A percentile compares a stretch with the other conserved stretches of the same genome.
Evolutionary conservation across 2,797 vertebrate species (phyloP).

Genomic region (Anniella stebbinsi): DNA sequence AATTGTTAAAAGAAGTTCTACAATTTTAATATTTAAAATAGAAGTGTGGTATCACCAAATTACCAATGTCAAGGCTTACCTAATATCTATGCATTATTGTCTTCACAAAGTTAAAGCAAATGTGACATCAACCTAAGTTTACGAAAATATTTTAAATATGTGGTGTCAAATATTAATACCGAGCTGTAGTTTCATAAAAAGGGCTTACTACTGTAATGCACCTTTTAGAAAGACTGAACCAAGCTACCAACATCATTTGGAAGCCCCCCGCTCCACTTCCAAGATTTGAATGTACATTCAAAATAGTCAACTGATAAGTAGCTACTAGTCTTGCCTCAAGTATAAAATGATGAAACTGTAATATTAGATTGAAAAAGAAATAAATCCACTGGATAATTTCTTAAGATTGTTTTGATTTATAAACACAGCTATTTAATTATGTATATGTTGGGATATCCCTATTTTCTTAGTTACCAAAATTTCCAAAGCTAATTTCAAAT

Average conservation of each 20-base stretch:
- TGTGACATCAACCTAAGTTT: background rate
- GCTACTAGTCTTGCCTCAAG: background rate
- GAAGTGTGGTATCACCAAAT: background rate
- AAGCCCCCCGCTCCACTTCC: background rate
- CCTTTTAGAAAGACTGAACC: background rate
- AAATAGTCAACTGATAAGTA: background rate
- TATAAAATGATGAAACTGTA: background rate
- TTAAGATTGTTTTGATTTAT: background rate
- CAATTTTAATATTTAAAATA: slow-evolving; percentile 5
- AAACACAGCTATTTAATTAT: background rate
- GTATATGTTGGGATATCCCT: fast-evolving
- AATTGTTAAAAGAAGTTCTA: background rate
- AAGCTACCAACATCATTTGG: background rate
- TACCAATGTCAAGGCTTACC: background rate
- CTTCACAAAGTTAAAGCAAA: background rate
- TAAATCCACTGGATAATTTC: background rate
- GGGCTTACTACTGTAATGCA: background rate
- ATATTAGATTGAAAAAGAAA: background rate
- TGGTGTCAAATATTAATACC: background rate
- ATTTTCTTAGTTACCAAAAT: background rate
- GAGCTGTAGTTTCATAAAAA: background rate
- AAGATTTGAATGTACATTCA: background rate
- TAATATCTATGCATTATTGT: background rate
- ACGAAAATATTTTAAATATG: background rate
- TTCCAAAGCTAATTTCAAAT: slow-evolving; percentile 21